Percentiles rank a stretch among this genome's conserved stretches.
Evolutionary conservation across 2,797 vertebrate species (phyloP).

Genomic region (Characodon lateralis): DNA sequence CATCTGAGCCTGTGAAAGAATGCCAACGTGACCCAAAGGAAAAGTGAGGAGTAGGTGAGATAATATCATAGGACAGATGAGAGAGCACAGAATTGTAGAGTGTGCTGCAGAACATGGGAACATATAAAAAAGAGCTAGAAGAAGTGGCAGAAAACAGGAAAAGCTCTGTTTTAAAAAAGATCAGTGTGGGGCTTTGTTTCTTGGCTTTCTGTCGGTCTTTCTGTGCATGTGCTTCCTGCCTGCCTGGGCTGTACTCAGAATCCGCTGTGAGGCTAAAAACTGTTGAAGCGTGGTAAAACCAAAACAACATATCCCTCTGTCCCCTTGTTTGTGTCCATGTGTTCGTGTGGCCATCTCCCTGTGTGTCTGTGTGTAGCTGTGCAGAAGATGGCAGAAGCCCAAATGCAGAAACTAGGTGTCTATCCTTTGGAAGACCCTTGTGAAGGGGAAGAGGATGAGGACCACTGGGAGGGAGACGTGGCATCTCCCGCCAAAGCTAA

Average conservation of each 20-base stretch:
- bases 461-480: conserved; percentile 67
- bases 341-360: conserved; percentile 50
- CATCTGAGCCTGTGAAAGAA: conserved; percentile 29
- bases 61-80: conserved; percentile 33
- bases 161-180: background rate
- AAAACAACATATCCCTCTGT: conserved; percentile 67
- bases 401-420: conserved; percentile 88
- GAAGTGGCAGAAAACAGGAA: background rate
- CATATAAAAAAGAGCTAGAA: conserved; percentile 20
- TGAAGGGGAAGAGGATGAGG: conserved; percentile 84
- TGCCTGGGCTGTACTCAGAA: conserved; percentile 43
- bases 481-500: conserved; percentile 56
- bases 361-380: conserved; percentile 83
- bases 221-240: conserved; percentile 50
- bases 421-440: conserved; percentile 83
- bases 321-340: conserved; percentile 64
- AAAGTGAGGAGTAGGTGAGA: conserved; percentile 26
- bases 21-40: conserved; percentile 57
- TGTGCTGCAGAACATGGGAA: conserved; percentile 13
- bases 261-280: conserved; percentile 34
- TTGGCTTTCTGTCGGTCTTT: conserved; percentile 46
- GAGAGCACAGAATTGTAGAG: conserved; percentile 24
- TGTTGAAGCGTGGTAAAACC: conserved; percentile 73
- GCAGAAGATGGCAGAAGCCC: conserved; percentile 95
- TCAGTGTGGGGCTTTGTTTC: conserved; percentile 25